These are phyloP conservation scores for Bombycilla garrulus DNA, from an alignment of 2,113 vertebrate species.

Conservation along the genomic window DNA sequence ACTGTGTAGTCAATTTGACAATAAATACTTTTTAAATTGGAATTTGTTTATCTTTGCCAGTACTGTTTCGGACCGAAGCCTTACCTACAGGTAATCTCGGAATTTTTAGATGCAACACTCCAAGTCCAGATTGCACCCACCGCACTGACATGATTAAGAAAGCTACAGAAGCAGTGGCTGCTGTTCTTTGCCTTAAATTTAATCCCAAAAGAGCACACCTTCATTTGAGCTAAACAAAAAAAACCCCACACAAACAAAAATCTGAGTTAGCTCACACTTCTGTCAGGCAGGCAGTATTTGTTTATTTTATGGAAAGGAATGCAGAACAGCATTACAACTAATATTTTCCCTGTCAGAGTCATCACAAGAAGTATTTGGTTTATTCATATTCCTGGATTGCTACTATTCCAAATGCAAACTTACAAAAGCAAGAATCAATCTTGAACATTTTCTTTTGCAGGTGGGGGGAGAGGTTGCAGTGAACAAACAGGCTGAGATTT, in stretches of 20 bases:
- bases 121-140: background rate
- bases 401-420: background rate
- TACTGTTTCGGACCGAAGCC: background rate
- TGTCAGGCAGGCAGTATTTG: background rate
- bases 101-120: background rate
- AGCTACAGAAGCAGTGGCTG: background rate
- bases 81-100: background rate
- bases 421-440: background rate
- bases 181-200: background rate
- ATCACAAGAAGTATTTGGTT: background rate
- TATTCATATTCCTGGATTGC: background rate
- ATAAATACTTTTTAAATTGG: background rate
- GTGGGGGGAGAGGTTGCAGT: background rate
- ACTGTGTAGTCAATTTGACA: background rate
- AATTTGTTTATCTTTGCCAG: background rate
- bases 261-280: background rate
- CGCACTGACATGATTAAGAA: background rate
- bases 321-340: background rate
- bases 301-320: background rate
- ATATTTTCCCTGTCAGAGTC: background rate
- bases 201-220: background rate
- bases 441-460: background rate
- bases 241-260: background rate
- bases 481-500: background rate
- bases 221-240: background rate